phyloP scores from a whole-genome alignment of 2,888 invertebrate species.

The Agonopterix heracliana region DNA sequence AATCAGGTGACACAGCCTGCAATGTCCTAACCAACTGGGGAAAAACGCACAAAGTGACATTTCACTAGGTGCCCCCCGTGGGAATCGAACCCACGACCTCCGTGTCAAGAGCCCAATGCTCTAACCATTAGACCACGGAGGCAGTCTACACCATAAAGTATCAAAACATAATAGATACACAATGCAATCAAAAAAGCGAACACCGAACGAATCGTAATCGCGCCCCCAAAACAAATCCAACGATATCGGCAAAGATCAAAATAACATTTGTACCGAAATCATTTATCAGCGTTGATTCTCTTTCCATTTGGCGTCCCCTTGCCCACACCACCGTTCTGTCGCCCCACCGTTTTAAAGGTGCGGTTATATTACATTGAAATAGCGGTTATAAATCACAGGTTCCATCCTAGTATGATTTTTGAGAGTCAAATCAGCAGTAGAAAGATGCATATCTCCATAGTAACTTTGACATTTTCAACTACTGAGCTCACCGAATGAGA shows the following conservation, averaged over 20 bases:
- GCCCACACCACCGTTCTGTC: constrained; percentile 30
- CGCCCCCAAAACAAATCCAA: constrained; percentile 57
- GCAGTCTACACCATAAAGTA: background rate
- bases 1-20: too few species aligned
- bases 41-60: too few species aligned
- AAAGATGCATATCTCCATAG: too few species aligned
- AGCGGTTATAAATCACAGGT: background rate
- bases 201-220: constrained; percentile 45
- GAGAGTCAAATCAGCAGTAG: too few species aligned
- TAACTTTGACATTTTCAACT: too few species aligned
- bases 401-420: too few species aligned
- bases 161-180: background rate
- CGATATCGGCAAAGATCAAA: constrained; percentile 67
- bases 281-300: constrained; percentile 69
- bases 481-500: too few species aligned
- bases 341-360: constrained; percentile 11
- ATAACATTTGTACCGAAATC: constrained; percentile 71
- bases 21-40: too few species aligned
- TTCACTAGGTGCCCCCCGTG: too few species aligned
- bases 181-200: constrained; percentile 30
- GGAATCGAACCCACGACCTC: too few species aligned
- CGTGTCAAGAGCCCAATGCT: too few species aligned
- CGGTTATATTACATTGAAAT: background rate
- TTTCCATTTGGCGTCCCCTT: constrained; percentile 61
- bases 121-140: too few species aligned